Percentiles rank a stretch among this genome's conserved stretches.
Evolutionary conservation across 1,140 invertebrate species (phyloP).

Genomic region (Andricus grossulariae): DNA sequence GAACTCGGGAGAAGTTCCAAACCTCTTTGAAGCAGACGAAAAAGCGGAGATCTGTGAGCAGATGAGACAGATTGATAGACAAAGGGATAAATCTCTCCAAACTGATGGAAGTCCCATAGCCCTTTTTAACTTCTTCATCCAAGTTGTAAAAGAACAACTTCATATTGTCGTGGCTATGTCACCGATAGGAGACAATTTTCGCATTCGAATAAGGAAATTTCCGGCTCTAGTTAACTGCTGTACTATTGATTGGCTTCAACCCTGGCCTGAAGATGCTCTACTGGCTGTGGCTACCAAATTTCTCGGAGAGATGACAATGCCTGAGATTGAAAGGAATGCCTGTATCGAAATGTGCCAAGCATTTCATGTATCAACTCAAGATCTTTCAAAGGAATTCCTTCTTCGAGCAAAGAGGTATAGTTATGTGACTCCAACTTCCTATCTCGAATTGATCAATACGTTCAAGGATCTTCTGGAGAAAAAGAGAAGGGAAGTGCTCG

Average conservation of each 20-base stretch:
- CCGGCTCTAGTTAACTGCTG: constrained; percentile 97
- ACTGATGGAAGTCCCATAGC: constrained; percentile 93
- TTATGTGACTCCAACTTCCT: constrained; percentile 96
- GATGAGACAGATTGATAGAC: constrained; percentile 93
- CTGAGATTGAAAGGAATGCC: constrained; percentile 80
- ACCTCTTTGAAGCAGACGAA: constrained; percentile 91
- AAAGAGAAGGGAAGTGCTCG: constrained; percentile 83
- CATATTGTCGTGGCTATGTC: constrained; percentile 96
- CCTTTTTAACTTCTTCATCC: constrained; percentile 93
- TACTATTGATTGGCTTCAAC: constrained; percentile 97
- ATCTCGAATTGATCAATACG: constrained; percentile 92
- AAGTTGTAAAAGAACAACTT: constrained; percentile 91
- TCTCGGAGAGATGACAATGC: constrained; percentile 87
- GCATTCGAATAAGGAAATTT: constrained; percentile 92
- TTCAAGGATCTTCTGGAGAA: constrained; percentile 88
- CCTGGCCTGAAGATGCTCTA: constrained; percentile 97
- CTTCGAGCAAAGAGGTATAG: constrained; percentile 83
- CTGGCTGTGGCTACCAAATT: constrained; percentile 94
- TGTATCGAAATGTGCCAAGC: constrained; percentile 92
- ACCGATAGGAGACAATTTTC: constrained; percentile 90
- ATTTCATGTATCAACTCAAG: constrained; percentile 92
- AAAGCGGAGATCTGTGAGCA: constrained; percentile 95
- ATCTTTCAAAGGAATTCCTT: constrained; percentile 85
- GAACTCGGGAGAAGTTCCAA: constrained; percentile 95
- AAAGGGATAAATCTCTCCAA: constrained; percentile 91